Evolutionary conservation across 2,797 vertebrate species (phyloP), one percentile per base, ranked within the genome.

Genomic region (Channallabes apus): DNA sequence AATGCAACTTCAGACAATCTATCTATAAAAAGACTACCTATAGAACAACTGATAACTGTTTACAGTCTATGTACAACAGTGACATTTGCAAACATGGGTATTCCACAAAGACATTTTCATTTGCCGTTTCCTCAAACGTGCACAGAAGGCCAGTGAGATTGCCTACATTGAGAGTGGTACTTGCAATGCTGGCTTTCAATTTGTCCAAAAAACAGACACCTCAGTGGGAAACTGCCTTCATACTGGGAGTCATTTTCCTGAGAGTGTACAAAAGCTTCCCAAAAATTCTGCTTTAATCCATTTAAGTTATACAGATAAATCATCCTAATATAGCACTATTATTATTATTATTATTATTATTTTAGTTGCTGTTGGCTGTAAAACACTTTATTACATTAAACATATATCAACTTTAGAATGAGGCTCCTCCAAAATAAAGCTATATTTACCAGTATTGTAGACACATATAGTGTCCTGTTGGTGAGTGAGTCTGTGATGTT

Each of bases 401-500:
- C 79, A 88, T 85, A 87, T 72, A 85, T 84, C 64, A 71, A 87
- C 82, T 64, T 85, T 71, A 71, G 3, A 71, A 41, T 38, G 8
- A 27, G 7, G 78, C 62, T 88, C 83, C 29, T 67, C 3, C 79
- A 83, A 84, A 86, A 58, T 46, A n/a, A 79, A 87, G 51, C 65
- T 88, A 85, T 90, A 83, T 88, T 92, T 97, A 99, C 98, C 97
- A 99, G 94, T 91, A 99, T 98, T 68, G 97, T 99, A 77, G 98
- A 99, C 87, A 99, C 96, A 0, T 98, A 94, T 88, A 99, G 94
- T 38, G 98, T 98, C 41, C 98, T 95, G 92, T 99, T 99, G 86
- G 97, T 97, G 83, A 99, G 90, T 2, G 98, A 99, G 91, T 99
- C 98, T 14, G 98, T 98, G 88, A 99, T 96, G 77, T 99, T 99